These are phyloP conservation scores for Erebia epiphron DNA, from an alignment of 2,888 invertebrate genomes.

Conservation along the genomic window DNA sequence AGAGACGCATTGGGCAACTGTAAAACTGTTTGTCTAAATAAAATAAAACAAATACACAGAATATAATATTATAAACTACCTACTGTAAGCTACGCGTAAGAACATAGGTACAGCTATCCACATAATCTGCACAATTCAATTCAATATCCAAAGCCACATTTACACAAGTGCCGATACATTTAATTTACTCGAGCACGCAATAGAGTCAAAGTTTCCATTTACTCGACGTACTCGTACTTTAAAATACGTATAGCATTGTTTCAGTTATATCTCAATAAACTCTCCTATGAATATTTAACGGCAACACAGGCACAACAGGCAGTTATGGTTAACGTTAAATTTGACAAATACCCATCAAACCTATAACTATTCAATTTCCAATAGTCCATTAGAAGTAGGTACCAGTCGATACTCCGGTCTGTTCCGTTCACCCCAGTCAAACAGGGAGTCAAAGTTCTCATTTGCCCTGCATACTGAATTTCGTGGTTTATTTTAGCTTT, in stretches of 20 bases:
- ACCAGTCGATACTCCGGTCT: conserved; percentile 23
- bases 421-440: conserved; percentile 42
- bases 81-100: background rate
- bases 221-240: conserved; percentile 30
- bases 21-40: too few relatives aligned
- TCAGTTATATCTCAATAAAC: too few relatives aligned
- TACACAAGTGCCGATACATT: conserved; percentile 30
- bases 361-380: conserved; percentile 30
- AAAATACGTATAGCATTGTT: too few relatives aligned
- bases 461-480: conserved; percentile 39
- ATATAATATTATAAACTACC: background rate
- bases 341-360: conserved; percentile 11
- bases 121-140: conserved; percentile 23
- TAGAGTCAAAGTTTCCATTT: conserved; percentile 41
- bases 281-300: too few relatives aligned
- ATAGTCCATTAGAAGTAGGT: conserved; percentile 30
- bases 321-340: background rate
- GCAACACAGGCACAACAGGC: too few relatives aligned
- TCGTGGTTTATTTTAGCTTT: conserved; percentile 25
- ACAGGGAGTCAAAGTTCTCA: conserved; percentile 41
- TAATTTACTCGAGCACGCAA: conserved; percentile 42
- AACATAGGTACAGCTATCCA: background rate
- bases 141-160: conserved; percentile 29
- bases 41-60: background rate
- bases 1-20: too few relatives aligned